phyloP scores from a whole-genome alignment of 2,113 vertebrate genomes.

The Megaptera novaeangliae region DNA sequence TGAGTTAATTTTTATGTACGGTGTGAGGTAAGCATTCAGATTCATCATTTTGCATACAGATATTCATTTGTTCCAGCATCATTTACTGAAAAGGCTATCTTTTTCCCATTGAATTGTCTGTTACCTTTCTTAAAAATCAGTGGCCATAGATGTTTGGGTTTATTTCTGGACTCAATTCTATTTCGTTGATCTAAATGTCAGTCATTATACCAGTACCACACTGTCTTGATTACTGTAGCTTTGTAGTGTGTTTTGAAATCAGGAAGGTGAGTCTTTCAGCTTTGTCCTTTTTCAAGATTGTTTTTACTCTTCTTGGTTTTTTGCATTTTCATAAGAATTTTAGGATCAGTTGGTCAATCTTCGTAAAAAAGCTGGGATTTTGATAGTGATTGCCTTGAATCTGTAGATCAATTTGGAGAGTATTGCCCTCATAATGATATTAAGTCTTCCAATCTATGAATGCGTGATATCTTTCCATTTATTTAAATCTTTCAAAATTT shows the following conservation, averaged over 20 bases:
- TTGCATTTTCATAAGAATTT: not conserved
- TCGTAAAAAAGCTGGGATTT: not conserved
- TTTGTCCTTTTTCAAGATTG: not conserved
- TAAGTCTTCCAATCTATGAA: not conserved
- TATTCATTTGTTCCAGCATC: not conserved
- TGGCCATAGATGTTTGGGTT: not conserved
- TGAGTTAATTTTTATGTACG: not conserved
- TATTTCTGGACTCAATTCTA: not conserved
- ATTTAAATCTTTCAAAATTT: not conserved
- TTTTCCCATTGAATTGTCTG: not conserved
- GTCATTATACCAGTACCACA: not conserved
- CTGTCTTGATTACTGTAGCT: not conserved
- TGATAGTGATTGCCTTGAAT: not conserved
- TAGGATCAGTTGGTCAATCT: not conserved
- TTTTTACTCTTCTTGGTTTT: not conserved
- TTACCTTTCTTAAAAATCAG: not conserved
- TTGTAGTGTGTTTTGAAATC: not conserved
- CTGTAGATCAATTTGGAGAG: not conserved
- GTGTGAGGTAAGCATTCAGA: not conserved
- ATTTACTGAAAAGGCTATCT: not conserved
- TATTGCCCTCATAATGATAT: not conserved
- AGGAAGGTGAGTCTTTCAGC: not conserved
- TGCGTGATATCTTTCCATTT: not conserved
- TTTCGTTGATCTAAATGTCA: not conserved
- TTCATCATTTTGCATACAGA: not conserved